Evolutionary conservation across 2,888 invertebrate species (phyloP), one percentile per base, ranked within the genome.

Genomic region (Drosophila meridiana): DNA sequence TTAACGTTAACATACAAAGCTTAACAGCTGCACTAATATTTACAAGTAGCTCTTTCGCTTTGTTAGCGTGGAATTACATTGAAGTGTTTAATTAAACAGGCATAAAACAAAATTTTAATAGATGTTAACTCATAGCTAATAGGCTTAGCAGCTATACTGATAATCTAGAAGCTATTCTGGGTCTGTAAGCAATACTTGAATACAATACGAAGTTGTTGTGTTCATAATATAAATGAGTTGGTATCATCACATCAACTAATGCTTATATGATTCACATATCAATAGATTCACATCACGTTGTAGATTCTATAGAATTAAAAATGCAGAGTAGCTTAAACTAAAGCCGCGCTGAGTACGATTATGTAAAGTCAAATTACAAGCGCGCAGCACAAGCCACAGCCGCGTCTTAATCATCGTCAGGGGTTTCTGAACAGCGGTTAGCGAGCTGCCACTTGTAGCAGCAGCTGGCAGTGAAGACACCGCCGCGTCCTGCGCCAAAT

Each of bases 391-490:
- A 3, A 47, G 48, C 38, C 73, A 62, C 73, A 77, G 11, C 38
- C 38, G 4, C 38, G 34, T 64, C 52, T 48, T 40, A 48, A 70
- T 71, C 61, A 42, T 52, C 36, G 40, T 38, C 32, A 50, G 42
- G 64, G 56, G 2, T 40, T 50, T 68, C n/a, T 32, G 36, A 38
- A 38, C 36, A 40, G 65, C 36, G 52, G 72, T 76, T 65, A 73
- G 73, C 67, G 61, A 67, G 47, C 67, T 73, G 78, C 73, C 78
- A 77, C 69, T 77, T 73, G 77, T 69, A 73, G 77, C 69, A 73
- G 55, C 73, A 42, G 59, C 48, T 69, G 61, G 34, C 14, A 61
- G 56, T 47, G 30, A 5, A 6, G 45, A 14, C 11, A 14, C 30
- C 14, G 50, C 40, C 5, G 30, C 4, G 20, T 40, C 28, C 20